Base-by-base conservation (phyloP, 2,888 invertebrate genomes). In the Lepidochitona cinerea region DNA sequence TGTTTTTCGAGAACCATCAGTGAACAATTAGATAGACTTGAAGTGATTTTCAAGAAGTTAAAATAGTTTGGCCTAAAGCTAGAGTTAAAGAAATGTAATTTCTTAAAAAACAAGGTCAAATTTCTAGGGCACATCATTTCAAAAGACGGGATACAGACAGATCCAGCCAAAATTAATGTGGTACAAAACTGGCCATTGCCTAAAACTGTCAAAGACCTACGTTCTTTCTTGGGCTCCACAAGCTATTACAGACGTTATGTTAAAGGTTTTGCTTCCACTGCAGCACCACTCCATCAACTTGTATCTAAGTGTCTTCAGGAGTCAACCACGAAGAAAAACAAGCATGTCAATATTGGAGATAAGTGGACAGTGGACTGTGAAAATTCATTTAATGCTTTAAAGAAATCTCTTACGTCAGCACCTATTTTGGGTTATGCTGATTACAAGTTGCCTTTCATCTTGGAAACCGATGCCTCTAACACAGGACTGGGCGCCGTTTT, bases 171-270 rank as follows among this genome's bases (percentile, higher is more conserved):
- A n/a, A n/a, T n/a, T n/a, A n/a, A n/a, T n/a, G n/a, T n/a, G n/a
- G n/a, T 69, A 23, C 32, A 29, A n/a, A 37, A 70, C 14, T 70
- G 36, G 36, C 64, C 70, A 59, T 23, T 14, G 4, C 23, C 54
- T 4, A 4, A 23, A 36, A 53, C 32, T 14, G 14, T 70, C 7
- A 59, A 70, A 59, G 54, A 26, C n/a, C 54, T 70, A 23, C 29
- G 54, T 23, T 70, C 70, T 7, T 70, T n/a, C n/a, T 26, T 54
- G 35, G 54, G 70, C 5, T 36, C 64, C 37, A 23, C 32, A n/a
- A 64, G 32, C 18, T 69, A 64, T 33, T 70, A 70, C 37, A 29
- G 70, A 23, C 33, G 64, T n/a, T 70, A 26, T 35, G 53, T 70
- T 14, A 54, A 35, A n/a, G 64, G 70, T 9, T 70, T 53, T 36